phyloP scores from a whole-genome alignment of 2,888 invertebrate species.

The Papilio demoleus region DNA sequence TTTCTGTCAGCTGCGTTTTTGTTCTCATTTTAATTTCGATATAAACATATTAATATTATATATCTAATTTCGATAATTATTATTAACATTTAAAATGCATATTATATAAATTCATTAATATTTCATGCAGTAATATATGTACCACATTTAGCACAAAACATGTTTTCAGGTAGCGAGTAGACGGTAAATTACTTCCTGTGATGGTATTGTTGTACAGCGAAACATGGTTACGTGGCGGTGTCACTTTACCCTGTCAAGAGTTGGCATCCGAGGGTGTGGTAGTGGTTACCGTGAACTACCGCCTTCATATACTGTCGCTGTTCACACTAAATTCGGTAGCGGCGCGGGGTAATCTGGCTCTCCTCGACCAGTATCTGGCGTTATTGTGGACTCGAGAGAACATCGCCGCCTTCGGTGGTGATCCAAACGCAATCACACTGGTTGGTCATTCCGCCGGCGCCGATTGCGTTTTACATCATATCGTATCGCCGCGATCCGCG shows the following conservation, averaged over 20 bases:
- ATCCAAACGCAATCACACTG: constrained; percentile 89
- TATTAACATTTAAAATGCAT: too few species aligned
- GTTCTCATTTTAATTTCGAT: too few species aligned
- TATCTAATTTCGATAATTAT: too few species aligned
- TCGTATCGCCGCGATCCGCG: constrained; percentile 86
- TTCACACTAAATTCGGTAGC: constrained; percentile 81
- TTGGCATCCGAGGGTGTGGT: constrained; percentile 88
- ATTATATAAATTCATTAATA: too few species aligned
- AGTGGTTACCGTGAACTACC: constrained; percentile 87
- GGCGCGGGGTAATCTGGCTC: constrained; percentile 92
- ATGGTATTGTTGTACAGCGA: constrained; percentile 88
- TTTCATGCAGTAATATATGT: too few species aligned
- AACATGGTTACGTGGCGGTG: constrained; percentile 81
- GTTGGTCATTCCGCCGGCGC: constrained; percentile 93
- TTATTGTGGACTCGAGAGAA: constrained; percentile 90
- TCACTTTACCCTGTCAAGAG: constrained; percentile 86
- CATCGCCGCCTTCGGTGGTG: constrained; percentile 91
- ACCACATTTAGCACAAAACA: constrained; percentile 16
- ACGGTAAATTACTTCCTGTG: constrained; percentile 85
- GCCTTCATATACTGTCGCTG: constrained; percentile 88
- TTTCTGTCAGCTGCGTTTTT: too few species aligned
- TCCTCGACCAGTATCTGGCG: constrained; percentile 93
- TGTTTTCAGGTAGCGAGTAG: constrained; percentile 73
- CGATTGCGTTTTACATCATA: constrained; percentile 86
- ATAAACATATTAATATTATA: too few species aligned